Percentiles rank a stretch among this genome's conserved stretches.
These are phyloP conservation scores for Axea sp. DNA, from an alignment of 2,888 invertebrate genomes.

Conservation along the genomic window DNA sequence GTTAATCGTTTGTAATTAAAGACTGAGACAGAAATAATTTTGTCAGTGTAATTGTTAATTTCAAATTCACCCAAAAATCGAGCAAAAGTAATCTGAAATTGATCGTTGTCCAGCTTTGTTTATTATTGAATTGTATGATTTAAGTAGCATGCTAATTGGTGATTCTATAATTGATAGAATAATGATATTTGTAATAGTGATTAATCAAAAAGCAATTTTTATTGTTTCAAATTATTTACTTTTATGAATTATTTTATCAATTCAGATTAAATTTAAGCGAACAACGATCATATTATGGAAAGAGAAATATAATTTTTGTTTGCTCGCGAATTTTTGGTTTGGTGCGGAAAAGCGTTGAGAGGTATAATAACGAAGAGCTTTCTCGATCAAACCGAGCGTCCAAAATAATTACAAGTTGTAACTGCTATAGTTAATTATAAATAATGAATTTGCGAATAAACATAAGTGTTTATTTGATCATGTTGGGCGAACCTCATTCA, in stretches of 20 bases:
- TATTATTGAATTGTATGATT: too few species aligned
- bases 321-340: constrained; percentile 9
- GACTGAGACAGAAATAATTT: too few species aligned
- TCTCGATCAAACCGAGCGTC: constrained; percentile 28
- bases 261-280: constrained; percentile 2
- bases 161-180: too few species aligned
- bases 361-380: constrained; percentile 5
- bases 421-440: constrained; percentile 48
- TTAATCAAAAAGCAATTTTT: too few species aligned
- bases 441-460: constrained; percentile 49
- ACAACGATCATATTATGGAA: constrained; percentile 24
- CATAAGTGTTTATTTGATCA: constrained; percentile 47
- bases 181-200: too few species aligned
- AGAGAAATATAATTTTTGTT: constrained; percentile 15
- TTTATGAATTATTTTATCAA: not conserved
- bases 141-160: too few species aligned
- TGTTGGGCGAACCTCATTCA: constrained; percentile 36
- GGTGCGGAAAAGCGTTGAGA: constrained; percentile 1
- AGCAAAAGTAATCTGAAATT: constrained; percentile 16
- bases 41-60: too few species aligned
- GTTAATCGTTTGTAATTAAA: too few species aligned
- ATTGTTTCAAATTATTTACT: too few species aligned
- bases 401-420: constrained; percentile 32
- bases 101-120: constrained; percentile 18
- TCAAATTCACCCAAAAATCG: constrained; percentile 37